A percentile compares a stretch with the other conserved stretches of the same genome.
These are phyloP conservation scores for Paedocypris sp. DNA, from an alignment of 2,113 vertebrate genomes.

Conservation along the genomic window DNA sequence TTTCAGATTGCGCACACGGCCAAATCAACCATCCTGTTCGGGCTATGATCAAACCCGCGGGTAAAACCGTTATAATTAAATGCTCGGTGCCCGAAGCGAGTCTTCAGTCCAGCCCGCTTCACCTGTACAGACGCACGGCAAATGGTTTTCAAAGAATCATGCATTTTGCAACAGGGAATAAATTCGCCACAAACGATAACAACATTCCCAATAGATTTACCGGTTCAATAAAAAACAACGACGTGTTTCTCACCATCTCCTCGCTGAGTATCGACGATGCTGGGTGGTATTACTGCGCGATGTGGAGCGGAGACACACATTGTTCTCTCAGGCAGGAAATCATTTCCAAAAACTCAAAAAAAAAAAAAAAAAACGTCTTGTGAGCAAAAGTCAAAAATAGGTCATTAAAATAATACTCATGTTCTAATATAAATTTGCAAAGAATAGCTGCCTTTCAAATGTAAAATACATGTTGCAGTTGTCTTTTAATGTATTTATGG, in stretches of 20 bases:
- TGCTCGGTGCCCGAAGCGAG: not conserved
- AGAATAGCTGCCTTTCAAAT: too few relatives aligned
- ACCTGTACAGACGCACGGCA: not conserved
- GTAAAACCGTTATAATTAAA: not conserved
- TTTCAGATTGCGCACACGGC: not conserved
- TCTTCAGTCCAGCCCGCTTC: not conserved
- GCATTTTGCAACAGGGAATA: not conserved
- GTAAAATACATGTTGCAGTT: too few relatives aligned
- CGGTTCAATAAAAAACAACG: not conserved
- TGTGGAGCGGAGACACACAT: conserved; percentile 12
- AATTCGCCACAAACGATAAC: not conserved
- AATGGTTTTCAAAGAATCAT: not conserved
- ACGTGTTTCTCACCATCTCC: not conserved
- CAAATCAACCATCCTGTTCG: not conserved
- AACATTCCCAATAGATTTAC: not conserved
- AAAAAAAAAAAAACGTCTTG: too few relatives aligned
- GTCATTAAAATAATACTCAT: too few relatives aligned
- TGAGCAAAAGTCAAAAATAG: too few relatives aligned
- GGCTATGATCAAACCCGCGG: rapidly evolving
- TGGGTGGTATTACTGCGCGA: conserved; percentile 16
- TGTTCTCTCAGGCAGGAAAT: not conserved
- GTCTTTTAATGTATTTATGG: too few relatives aligned
- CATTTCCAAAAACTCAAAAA: conserved; percentile 11
- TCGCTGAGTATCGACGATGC: rapidly evolving
- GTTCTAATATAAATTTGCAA: too few relatives aligned